These are phyloP conservation scores for Spea hammondii DNA, from an alignment of 2,797 vertebrate genomes.

Conservation along the genomic window DNA sequence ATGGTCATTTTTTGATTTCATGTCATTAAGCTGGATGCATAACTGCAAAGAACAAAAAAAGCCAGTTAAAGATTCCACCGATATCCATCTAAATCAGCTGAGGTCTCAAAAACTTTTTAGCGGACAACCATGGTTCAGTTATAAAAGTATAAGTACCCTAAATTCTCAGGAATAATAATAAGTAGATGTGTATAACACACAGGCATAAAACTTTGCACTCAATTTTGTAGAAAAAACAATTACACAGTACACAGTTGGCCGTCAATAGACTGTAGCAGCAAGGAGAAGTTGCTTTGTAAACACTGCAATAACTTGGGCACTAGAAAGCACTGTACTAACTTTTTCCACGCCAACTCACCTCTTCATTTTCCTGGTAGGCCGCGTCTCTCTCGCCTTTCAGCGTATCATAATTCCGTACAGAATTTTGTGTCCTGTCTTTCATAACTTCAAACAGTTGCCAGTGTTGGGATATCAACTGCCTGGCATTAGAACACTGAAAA, in stretches of 20 bases:
- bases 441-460: constrained; percentile 65
- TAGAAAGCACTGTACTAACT: no score
- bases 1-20: constrained; percentile 54
- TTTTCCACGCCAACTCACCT: constrained; percentile 4
- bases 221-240: no score
- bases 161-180: no score
- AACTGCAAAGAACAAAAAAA: not conserved
- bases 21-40: constrained; percentile 43
- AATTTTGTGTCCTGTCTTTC: constrained; percentile 64
- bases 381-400: constrained; percentile 56
- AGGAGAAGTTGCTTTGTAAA: no score
- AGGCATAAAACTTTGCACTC: no score
- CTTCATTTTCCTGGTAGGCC: constrained; percentile 41
- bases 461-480: constrained; percentile 64
- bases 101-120: no score
- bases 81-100: no score
- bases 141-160: no score
- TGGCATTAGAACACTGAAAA: constrained; percentile 56
- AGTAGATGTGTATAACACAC: no score
- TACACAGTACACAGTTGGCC: not conserved
- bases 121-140: no score
- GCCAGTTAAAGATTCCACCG: no score
- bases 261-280: not conserved
- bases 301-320: no score
- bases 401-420: constrained; percentile 64